These are phyloP conservation scores for Megathymus violae DNA, from an alignment of 1,140 invertebrate species.

Conservation along the genomic window DNA sequence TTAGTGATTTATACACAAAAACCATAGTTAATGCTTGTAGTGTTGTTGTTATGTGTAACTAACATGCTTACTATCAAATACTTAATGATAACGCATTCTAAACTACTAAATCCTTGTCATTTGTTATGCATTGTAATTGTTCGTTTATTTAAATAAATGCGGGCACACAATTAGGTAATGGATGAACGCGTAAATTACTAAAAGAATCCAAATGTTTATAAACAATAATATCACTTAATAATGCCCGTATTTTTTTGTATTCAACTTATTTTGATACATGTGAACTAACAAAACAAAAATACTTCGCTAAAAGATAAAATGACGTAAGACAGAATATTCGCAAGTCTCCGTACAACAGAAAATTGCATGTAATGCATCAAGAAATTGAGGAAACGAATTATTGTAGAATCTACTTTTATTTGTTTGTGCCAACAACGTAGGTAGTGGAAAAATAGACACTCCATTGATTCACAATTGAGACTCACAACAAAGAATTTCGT, in stretches of 20 bases:
- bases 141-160: not conserved
- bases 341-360: slow-evolving; percentile 2
- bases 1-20: not conserved
- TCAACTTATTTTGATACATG: slow-evolving; percentile 6
- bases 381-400: slow-evolving; percentile 35
- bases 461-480: slow-evolving; percentile 39
- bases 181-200: not conserved
- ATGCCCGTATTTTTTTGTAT: not conserved
- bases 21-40: slow-evolving; percentile 6
- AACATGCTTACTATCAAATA: slow-evolving; percentile 6
- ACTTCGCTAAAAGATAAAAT: slow-evolving; percentile 9
- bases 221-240: too few species aligned
- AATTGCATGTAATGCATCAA: slow-evolving; percentile 34
- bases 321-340: slow-evolving; percentile 24
- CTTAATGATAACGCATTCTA: not conserved
- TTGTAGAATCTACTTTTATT: slow-evolving; percentile 9
- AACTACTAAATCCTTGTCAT: slow-evolving; percentile 1
- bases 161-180: not conserved
- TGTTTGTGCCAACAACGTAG: slow-evolving; percentile 44
- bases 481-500: slow-evolving; percentile 45
- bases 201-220: not conserved
- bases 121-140: not conserved
- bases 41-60: slow-evolving; percentile 18
- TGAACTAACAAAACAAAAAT: not conserved
- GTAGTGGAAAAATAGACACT: slow-evolving; percentile 44